Conservation (phyloP, 2,113 vertebrate species). For the Ictidomys tridecemlineatus region DNA sequence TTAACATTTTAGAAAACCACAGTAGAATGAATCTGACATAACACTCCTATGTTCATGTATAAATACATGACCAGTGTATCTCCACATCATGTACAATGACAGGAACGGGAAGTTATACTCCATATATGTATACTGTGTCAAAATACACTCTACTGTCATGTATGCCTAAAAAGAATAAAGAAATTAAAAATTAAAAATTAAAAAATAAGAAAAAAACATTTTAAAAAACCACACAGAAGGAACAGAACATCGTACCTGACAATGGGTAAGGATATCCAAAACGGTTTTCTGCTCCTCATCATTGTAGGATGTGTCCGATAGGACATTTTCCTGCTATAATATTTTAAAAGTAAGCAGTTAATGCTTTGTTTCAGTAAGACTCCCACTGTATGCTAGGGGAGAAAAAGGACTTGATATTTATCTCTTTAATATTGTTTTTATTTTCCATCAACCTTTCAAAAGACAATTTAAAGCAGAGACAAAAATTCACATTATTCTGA, state of each 20-base stretch:
- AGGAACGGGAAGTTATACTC: too few species aligned
- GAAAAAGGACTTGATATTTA: slow-evolving; percentile 21
- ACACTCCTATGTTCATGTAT: too few species aligned
- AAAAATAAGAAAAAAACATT: neutral
- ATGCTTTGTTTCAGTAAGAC: slow-evolving; percentile 49
- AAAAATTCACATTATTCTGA: neutral
- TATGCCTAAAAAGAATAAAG: too few species aligned
- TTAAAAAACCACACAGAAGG: neutral
- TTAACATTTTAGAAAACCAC: neutral
- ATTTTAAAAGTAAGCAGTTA: slow-evolving; percentile 63
- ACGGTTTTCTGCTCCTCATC: slow-evolving; percentile 84
- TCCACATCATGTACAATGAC: too few species aligned
- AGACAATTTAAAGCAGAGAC: slow-evolving; percentile 28
- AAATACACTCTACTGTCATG: too few species aligned
- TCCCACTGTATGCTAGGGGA: neutral
- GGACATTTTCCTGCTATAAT: slow-evolving; percentile 69
- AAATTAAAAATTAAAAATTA: too few species aligned
- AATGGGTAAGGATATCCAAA: slow-evolving; percentile 86
- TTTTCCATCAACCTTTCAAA: slow-evolving; percentile 51
- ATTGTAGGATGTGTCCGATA: slow-evolving; percentile 75
- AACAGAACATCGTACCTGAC: slow-evolving; percentile 87
- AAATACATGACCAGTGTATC: too few species aligned
- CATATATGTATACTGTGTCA: too few species aligned
- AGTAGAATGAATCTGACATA: neutral
- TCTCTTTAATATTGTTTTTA: slow-evolving; percentile 46